phyloP scores from a whole-genome alignment of 2,113 vertebrate genomes.

The Girardinichthys multiradiatus region DNA sequence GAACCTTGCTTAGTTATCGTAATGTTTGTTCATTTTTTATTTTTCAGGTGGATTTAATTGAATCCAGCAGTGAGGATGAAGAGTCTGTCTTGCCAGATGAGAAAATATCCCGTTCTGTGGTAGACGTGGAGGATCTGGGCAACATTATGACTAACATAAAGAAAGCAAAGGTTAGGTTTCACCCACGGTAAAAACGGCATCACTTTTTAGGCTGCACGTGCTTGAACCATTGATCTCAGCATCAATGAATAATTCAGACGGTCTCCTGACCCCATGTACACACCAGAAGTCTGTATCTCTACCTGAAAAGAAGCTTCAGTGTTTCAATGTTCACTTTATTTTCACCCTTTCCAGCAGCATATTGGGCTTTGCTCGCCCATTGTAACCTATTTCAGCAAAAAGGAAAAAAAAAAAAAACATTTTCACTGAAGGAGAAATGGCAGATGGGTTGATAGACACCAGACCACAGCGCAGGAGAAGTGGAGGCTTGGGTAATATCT shows the following conservation, averaged over 20 bases:
- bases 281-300: not conserved
- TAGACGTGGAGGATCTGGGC: slow-evolving; percentile 93
- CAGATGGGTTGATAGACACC: slow-evolving; percentile 82
- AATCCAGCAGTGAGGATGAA: slow-evolving; percentile 88
- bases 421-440: slow-evolving; percentile 56
- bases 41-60: slow-evolving; percentile 80
- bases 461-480: slow-evolving; percentile 69
- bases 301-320: not conserved
- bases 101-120: slow-evolving; percentile 62
- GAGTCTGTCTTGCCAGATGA: slow-evolving; percentile 70
- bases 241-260: not conserved
- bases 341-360: not conserved
- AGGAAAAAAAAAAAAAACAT: not conserved
- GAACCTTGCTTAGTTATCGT: too few species aligned
- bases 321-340: slow-evolving; percentile 26
- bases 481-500: slow-evolving; percentile 68
- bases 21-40: not conserved
- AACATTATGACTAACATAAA: slow-evolving; percentile 82
- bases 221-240: not conserved
- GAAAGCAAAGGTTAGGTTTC: slow-evolving; percentile 84
- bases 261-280: not conserved
- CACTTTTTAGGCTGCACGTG: not conserved
- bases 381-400: slow-evolving; percentile 3
- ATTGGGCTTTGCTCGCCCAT: not conserved
- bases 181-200: not conserved